Base-by-base conservation (phyloP, 2,113 vertebrate genomes). In the Rhizomys pruinosus region DNA sequence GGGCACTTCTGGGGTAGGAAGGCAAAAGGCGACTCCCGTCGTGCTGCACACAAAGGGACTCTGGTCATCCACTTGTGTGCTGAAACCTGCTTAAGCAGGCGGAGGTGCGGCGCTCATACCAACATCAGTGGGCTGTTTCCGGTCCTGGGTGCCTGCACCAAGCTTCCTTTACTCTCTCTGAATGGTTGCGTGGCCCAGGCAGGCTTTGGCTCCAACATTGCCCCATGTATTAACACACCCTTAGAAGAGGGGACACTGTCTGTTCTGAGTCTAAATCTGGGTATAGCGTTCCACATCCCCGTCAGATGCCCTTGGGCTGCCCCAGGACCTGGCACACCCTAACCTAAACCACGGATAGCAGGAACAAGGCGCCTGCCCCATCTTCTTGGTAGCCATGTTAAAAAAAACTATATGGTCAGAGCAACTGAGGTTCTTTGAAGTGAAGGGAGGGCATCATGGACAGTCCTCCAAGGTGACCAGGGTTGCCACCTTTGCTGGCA, bases 231-330 rank as follows among this genome's bases (percentile, higher is more conserved):
- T 39, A 69, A 11, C 20, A 2, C 32, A 6, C 3, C 84, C 44
- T 37, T 19, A 34, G 47, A 57, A 32, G 25, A 37, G n/a, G 59
- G 59, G 32, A 3, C 0, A 0, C 20, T 1, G 5, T 12, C 57
- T 34, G 25, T 27, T 0, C 0, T 4, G 2, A 2, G 5, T 0
- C 0, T 4, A 3, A 2, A 4, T 23, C 59, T 2, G 42, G 34
- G 15, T 23, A 37, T 42, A 16, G 8, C 57, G n/a, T n/a, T 34
- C 44, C 27, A 44, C 17, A 34, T 19, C 63, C 91, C 71, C 12
- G 11, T 9, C 12, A 0, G 29, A 11, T 10, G 34, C 37, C 71
- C 59, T 10, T 0, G 0, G 72, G 16, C 23, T 7, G 3, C 13
- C 72, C 23, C 59, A 10, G 42, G 17, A 61, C 57, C n/a, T 1